phyloP scores from a whole-genome alignment of 1,140 invertebrate genomes.

The Lasioglossum albipes region DNA sequence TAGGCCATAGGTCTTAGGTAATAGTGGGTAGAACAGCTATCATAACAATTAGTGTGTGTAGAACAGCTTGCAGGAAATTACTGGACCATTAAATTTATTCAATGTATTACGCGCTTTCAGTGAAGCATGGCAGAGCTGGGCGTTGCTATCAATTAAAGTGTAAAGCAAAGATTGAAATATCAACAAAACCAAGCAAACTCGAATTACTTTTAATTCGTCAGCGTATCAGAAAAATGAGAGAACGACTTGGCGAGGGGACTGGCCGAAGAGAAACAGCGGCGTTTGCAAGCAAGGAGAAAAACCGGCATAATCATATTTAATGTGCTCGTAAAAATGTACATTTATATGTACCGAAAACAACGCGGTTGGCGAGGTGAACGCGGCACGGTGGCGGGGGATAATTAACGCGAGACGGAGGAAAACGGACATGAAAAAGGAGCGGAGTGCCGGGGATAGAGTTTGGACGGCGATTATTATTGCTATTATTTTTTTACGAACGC shows the following conservation, averaged over 20 bases:
- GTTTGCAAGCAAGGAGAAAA: slow-evolving; percentile 43
- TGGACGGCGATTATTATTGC: background rate
- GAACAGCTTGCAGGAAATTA: no score
- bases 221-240: background rate
- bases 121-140: no score
- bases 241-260: background rate
- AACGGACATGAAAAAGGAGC: background rate
- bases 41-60: no score
- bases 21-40: no score
- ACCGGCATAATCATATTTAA: slow-evolving; percentile 56
- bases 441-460: background rate
- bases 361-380: slow-evolving; percentile 5
- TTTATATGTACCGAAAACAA: slow-evolving; percentile 54
- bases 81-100: no score
- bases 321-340: slow-evolving; percentile 56
- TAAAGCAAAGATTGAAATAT: no score
- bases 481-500: background rate
- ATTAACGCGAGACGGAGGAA: slow-evolving; percentile 35
- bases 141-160: no score
- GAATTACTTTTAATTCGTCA: no score
- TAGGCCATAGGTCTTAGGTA: no score
- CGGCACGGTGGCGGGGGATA: slow-evolving; percentile 12
- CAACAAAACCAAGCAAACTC: no score
- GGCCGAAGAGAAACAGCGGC: background rate
- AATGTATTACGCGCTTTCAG: no score